Percentiles rank a stretch among this genome's conserved stretches.
These are phyloP conservation scores for Parnassius orleans DNA, from an alignment of 2,888 invertebrate genomes.

Conservation along the genomic window DNA sequence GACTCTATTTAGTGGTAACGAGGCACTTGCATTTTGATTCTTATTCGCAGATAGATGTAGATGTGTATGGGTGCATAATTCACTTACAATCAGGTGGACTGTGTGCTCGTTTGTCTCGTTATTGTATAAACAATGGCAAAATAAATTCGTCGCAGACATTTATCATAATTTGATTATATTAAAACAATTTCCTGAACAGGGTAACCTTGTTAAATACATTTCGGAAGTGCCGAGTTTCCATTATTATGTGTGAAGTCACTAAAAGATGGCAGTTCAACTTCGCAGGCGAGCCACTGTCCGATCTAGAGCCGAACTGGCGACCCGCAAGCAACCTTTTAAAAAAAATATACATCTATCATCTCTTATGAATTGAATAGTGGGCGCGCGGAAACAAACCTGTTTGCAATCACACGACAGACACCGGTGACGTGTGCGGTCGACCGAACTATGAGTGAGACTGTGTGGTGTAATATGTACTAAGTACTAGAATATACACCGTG, in stretches of 20 bases:
- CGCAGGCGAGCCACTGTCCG: conserved; percentile 42
- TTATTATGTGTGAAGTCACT: conserved; percentile 2
- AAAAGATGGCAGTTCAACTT: conserved; percentile 37
- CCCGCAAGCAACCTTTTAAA: conserved; percentile 1
- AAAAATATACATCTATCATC: conserved; percentile 15
- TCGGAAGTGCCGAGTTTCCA: conserved; percentile 11
- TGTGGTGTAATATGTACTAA: too few relatives aligned
- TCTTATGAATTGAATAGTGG: conserved; percentile 3
- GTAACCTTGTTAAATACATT: conserved; percentile 9
- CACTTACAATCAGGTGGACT: too few relatives aligned
- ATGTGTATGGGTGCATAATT: too few relatives aligned
- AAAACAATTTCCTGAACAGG: neutral
- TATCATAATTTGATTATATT: neutral
- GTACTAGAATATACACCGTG: too few relatives aligned
- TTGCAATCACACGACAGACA: conserved; percentile 6
- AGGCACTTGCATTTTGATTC: too few relatives aligned
- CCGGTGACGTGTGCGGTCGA: neutral
- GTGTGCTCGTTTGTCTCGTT: too few relatives aligned
- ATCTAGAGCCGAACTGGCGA: conserved; percentile 4
- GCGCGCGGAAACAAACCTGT: conserved; percentile 14
- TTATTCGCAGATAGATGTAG: too few relatives aligned
- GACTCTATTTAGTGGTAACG: too few relatives aligned
- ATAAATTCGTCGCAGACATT: too few relatives aligned
- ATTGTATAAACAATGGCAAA: too few relatives aligned
- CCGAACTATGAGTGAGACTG: too few relatives aligned